A percentile compares a stretch with the other conserved stretches of the same genome.
phyloP scores from a whole-genome alignment of 2,888 invertebrate genomes.

The Diaphora mendica region DNA sequence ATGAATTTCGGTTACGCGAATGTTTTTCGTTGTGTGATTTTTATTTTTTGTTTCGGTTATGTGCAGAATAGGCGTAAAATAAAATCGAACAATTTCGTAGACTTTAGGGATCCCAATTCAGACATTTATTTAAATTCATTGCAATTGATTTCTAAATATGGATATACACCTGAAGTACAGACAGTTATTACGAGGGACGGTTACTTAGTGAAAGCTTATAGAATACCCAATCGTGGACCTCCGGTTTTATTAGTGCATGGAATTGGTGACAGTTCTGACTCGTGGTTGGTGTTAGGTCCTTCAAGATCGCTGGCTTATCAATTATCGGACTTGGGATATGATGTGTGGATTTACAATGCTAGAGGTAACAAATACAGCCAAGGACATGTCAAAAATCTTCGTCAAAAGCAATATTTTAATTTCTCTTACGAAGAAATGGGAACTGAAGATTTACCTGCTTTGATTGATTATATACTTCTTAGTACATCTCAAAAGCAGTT shows the following conservation, averaged over 20 bases:
- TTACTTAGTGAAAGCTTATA: constrained; percentile 67
- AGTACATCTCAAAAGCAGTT: constrained; percentile 60
- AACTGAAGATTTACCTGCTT: constrained; percentile 71
- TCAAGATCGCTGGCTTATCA: constrained; percentile 69
- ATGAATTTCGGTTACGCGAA: constrained; percentile 56
- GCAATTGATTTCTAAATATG: constrained; percentile 70
- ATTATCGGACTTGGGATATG: constrained; percentile 70
- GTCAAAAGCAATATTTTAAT: constrained; percentile 70
- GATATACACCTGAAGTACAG: constrained; percentile 64
- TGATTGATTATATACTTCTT: constrained; percentile 70
- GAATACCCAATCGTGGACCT: constrained; percentile 70
- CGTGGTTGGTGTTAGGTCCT: constrained; percentile 76
- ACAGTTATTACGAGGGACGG: constrained; percentile 72
- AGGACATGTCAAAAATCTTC: constrained; percentile 60
- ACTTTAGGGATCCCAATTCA: constrained; percentile 55
- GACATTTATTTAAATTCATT: constrained; percentile 69
- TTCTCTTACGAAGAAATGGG: constrained; percentile 81
- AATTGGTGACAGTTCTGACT: constrained; percentile 77
- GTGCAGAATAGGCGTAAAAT: constrained; percentile 46
- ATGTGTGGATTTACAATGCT: constrained; percentile 77
- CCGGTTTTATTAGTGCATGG: constrained; percentile 76
- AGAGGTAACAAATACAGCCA: constrained; percentile 79
- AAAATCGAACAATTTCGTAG: constrained; percentile 35
- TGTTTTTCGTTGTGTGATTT: constrained; percentile 49
- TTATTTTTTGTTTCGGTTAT: constrained; percentile 55